Conservation (phyloP, 2,888 invertebrate species). For the Exocentrus adspersus region DNA sequence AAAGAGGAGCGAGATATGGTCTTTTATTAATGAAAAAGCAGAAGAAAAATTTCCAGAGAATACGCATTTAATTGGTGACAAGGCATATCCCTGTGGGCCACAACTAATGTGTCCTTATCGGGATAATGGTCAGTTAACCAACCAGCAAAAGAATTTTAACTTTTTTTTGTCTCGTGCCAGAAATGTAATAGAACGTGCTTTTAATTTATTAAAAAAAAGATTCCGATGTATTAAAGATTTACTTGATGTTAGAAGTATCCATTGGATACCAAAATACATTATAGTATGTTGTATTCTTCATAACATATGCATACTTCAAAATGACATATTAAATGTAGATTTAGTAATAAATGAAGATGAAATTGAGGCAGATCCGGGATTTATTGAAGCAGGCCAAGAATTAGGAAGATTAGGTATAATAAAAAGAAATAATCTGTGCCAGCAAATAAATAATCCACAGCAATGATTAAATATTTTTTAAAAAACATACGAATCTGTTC, state of each 20-base stretch:
- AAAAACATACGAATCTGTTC: no score
- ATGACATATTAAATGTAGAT: constrained; percentile 1
- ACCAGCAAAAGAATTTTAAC: constrained; percentile 12
- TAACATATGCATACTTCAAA: constrained; percentile 4
- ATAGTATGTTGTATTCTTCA: constrained; percentile 19
- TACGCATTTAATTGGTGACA: no score
- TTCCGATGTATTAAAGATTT: constrained; percentile 21
- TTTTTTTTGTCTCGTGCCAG: background rate
- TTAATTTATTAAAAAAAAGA: constrained; percentile 20
- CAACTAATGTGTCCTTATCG: constrained; percentile 10
- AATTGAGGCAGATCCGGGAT: background rate
- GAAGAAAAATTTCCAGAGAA: constrained; percentile 5
- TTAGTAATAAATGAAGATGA: background rate
- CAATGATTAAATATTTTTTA: no score
- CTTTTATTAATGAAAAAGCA: constrained; percentile 1
- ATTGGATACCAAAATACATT: constrained; percentile 21
- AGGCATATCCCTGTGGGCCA: constrained; percentile 20
- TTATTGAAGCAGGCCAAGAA: background rate
- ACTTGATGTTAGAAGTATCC: constrained; percentile 11
- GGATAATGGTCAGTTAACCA: constrained; percentile 13
- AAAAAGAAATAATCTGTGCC: background rate
- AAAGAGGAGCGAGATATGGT: background rate
- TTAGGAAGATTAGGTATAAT: background rate
- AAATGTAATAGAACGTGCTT: constrained; percentile 12
- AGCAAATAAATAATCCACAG: no score